Evolutionary conservation across 2,797 vertebrate species (phyloP).

Genomic region (Carduelis carduelis): DNA sequence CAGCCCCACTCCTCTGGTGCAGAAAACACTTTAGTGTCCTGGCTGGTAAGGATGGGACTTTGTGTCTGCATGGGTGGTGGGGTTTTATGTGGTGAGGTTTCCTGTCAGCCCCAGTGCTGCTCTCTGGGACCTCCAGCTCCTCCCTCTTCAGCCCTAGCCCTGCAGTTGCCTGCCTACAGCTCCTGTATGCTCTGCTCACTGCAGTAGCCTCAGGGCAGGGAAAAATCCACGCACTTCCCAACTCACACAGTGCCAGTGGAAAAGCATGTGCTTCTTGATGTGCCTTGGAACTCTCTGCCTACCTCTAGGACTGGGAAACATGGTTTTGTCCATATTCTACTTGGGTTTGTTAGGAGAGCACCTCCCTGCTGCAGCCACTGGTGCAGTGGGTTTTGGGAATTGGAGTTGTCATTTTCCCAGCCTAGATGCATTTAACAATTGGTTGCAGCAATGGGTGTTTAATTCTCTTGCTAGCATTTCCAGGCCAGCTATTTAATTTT

Average conservation of each 20-base stretch:
- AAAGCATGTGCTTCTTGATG: background rate
- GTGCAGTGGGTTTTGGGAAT: background rate
- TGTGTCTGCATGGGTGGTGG: fast-evolving
- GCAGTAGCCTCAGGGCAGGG: background rate
- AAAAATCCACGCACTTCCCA: background rate
- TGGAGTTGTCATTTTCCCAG: background rate
- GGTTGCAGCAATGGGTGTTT: conserved; percentile 31
- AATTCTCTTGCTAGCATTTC: conserved; percentile 46
- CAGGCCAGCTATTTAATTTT: conserved; percentile 34
- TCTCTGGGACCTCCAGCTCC: background rate
- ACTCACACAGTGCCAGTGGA: background rate
- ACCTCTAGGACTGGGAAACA: background rate
- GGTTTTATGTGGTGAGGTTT: background rate
- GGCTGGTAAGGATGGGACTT: background rate
- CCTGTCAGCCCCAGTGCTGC: background rate
- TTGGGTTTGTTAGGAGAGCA: background rate
- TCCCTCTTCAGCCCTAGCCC: background rate
- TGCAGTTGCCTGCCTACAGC: background rate
- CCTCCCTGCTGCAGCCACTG: background rate
- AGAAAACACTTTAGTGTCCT: background rate
- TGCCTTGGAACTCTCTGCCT: background rate
- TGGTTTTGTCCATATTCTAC: background rate
- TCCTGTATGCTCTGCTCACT: background rate
- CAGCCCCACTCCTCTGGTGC: background rate
- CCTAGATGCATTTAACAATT: conserved; percentile 28